Percentiles rank a stretch among this genome's conserved stretches.
Conservation (phyloP, 2,888 invertebrate species). For the Ischnura elegans region DNA sequence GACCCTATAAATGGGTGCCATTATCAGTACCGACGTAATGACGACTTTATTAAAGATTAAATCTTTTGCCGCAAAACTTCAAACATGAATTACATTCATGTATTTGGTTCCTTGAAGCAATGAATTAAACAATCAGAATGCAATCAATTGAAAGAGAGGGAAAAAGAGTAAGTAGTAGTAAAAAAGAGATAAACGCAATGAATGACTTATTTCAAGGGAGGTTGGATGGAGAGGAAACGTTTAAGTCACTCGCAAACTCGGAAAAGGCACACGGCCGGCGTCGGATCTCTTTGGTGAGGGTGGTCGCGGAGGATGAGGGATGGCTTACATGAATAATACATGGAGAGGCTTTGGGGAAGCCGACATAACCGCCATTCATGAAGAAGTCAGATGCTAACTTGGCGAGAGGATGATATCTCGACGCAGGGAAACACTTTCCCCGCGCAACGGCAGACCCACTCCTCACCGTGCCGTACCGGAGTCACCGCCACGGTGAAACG, state of each 20-base stretch:
- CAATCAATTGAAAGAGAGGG: too few species aligned
- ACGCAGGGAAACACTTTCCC: not conserved
- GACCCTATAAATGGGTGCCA: too few species aligned
- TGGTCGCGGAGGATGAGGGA: not conserved
- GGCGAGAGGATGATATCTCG: slow-evolving; percentile 32
- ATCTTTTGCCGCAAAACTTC: too few species aligned
- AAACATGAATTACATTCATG: too few species aligned
- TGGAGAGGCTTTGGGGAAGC: not conserved
- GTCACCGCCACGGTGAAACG: not conserved
- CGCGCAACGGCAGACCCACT: not conserved
- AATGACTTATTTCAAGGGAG: not conserved
- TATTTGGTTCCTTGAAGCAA: too few species aligned
- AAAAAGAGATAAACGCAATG: too few species aligned
- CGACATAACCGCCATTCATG: slow-evolving; percentile 53
- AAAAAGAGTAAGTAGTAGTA: too few species aligned
- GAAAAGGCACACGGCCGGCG: not conserved
- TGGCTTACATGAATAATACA: slow-evolving; percentile 46
- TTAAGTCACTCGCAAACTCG: not conserved
- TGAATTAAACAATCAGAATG: too few species aligned
- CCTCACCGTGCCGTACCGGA: not conserved
- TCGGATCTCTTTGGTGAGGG: not conserved
- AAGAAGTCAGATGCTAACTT: slow-evolving; percentile 30
- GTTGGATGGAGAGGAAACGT: not conserved
- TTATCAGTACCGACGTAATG: too few species aligned
- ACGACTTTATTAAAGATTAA: too few species aligned